Evolutionary conservation across 2,888 invertebrate genomes (phyloP), one percentile per base, ranked within the genome.

Genomic region (Bombyx huttoni): DNA sequence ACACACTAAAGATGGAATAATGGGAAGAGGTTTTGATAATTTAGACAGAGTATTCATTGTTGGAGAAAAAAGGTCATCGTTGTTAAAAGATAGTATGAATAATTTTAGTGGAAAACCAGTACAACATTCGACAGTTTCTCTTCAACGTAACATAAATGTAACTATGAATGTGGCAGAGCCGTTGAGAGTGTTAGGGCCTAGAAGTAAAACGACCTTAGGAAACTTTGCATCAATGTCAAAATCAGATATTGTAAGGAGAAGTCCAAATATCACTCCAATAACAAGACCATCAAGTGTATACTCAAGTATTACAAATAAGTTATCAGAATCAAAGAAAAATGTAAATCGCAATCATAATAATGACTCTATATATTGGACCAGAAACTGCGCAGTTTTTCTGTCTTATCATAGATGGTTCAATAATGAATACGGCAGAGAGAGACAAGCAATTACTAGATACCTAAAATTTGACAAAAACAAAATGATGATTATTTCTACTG

Each of bases 1-100:
- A 0, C 98, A 98, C 74, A 95, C 96, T 0, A 91, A 92, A 62
- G 92, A 94, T 61, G 98, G 98, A 13, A 94, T 98, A 54, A 98
- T 98, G 98, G 96, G 96, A 47, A 91, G 94, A 72, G 96, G 96
- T 47, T 96, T 96, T 73, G 95, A 96, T 75, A 93, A 95, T 63
- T 90, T 96, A 52, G 92, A 95, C 69, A 90, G 92, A 54, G 92
- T 95, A 45, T 95, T 96, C 68, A 89, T 91, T n/a, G 89, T 91
- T 6, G 90, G 90, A 13, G 90, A 91, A 56, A 89, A 89, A 60
- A 85, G 78, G 62, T 78, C 83, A 46, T 61, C 74, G 49, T 56
- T 88, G 57, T 60, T 74, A 46, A 87, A 84, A 71, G 91, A 91
- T 61, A 86, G 78, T 49, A 91, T 91, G 81, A 90, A 91, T 54